A percentile compares a stretch with the other conserved stretches of the same genome.
phyloP scores from a whole-genome alignment of 2,888 invertebrate species.

The Vesta saturnalis region DNA sequence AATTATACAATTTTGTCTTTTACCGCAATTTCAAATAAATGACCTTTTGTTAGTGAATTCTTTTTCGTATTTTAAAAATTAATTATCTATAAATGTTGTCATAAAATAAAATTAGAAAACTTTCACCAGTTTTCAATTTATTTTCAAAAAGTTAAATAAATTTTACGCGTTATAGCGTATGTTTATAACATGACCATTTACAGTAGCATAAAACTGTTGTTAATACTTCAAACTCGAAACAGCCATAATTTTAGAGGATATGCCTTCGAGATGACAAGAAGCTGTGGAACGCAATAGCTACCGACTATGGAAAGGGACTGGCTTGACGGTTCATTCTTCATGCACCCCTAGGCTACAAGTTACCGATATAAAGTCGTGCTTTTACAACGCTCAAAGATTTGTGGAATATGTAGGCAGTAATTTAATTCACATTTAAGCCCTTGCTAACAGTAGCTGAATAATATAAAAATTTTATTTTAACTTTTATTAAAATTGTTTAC shows the following conservation, averaged over 20 bases:
- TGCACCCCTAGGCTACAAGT: constrained; percentile 44
- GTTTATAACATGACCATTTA: constrained; percentile 24
- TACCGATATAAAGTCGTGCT: constrained; percentile 38
- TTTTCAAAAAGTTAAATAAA: neutral
- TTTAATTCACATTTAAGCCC: constrained; percentile 9
- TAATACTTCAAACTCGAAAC: constrained; percentile 33
- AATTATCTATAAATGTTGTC: too few species aligned
- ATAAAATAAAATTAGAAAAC: too few species aligned
- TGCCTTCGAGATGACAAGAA: constrained; percentile 41
- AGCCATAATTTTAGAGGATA: constrained; percentile 37
- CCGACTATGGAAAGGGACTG: constrained; percentile 38
- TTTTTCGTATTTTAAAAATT: too few species aligned
- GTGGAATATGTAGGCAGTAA: constrained; percentile 12
- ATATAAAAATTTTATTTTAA: too few species aligned
- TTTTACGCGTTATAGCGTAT: neutral
- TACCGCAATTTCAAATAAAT: too few species aligned
- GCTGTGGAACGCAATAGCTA: constrained; percentile 37
- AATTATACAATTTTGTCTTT: too few species aligned
- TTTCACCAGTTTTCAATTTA: neutral
- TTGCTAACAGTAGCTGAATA: neutral
- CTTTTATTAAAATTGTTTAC: too few species aligned
- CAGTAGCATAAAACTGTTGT: constrained; percentile 27
- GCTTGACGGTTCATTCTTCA: constrained; percentile 41
- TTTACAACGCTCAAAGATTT: constrained; percentile 28
- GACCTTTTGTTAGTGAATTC: too few species aligned